phyloP scores from a whole-genome alignment of 1,140 invertebrate species.

The Amphibalanus amphitrite region DNA sequence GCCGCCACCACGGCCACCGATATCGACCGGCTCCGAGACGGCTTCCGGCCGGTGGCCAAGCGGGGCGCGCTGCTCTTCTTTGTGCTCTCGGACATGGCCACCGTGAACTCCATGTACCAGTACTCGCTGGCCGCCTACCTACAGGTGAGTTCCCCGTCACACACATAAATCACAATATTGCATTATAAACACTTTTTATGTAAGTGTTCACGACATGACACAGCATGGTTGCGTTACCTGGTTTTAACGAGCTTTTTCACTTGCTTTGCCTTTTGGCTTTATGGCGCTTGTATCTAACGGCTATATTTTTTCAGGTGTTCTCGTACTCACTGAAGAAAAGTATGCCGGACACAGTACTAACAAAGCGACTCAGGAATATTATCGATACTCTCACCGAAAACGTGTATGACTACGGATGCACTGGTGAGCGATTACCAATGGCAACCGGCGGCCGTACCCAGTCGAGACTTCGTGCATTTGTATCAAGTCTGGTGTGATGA shows the following conservation, averaged over 20 bases:
- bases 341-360: background rate
- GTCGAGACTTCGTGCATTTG: too few relatives aligned
- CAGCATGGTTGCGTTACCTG: too few relatives aligned
- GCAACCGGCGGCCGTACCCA: too few relatives aligned
- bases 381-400: slow-evolving; percentile 29
- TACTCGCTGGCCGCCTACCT: slow-evolving; percentile 64
- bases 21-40: slow-evolving; percentile 61
- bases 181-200: too few relatives aligned
- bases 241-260: too few relatives aligned
- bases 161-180: too few relatives aligned
- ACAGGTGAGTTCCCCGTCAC: slow-evolving; percentile 51
- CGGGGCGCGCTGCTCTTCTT: slow-evolving; percentile 77
- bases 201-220: too few relatives aligned
- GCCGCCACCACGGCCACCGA: slow-evolving; percentile 51
- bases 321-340: background rate
- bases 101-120: slow-evolving; percentile 77
- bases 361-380: background rate
- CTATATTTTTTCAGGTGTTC: background rate
- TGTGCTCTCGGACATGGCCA: slow-evolving; percentile 64
- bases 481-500: too few relatives aligned
- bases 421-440: slow-evolving; percentile 38
- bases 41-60: slow-evolving; percentile 59
- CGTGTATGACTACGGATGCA: slow-evolving; percentile 76
- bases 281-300: too few relatives aligned
- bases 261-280: too few relatives aligned